These are phyloP conservation scores for Mongoloraphidia duomilia DNA, from an alignment of 2,888 invertebrate genomes.

Conservation along the genomic window DNA sequence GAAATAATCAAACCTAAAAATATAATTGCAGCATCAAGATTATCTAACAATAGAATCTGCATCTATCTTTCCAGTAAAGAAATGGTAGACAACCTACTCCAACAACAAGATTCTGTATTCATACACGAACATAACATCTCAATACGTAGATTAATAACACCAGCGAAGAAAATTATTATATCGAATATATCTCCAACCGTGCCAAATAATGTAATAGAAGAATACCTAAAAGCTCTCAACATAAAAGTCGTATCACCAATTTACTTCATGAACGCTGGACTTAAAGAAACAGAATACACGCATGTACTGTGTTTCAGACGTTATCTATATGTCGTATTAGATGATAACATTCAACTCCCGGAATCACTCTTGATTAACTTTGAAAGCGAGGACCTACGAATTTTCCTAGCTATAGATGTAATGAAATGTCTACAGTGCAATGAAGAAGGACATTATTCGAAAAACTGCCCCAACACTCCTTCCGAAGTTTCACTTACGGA, in stretches of 20 bases:
- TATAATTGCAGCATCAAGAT: too few relatives aligned
- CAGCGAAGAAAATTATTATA: too few relatives aligned
- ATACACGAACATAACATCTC: too few relatives aligned
- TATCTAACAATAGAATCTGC: too few relatives aligned
- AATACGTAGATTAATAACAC: not conserved
- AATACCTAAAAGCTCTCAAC: conserved; percentile 7
- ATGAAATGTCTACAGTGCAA: conserved; percentile 6
- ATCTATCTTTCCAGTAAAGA: too few relatives aligned
- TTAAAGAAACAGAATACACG: conserved; percentile 8
- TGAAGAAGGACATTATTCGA: conserved; percentile 1
- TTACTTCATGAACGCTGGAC: conserved; percentile 10
- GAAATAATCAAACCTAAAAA: too few relatives aligned
- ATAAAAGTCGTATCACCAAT: conserved; percentile 11
- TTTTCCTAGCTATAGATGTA: conserved; percentile 4
- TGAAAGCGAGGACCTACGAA: conserved; percentile 5
- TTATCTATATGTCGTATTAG: conserved; percentile 12
- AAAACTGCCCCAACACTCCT: too few relatives aligned
- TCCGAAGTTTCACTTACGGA: too few relatives aligned
- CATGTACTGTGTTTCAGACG: conserved; percentile 13
- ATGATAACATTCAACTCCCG: conserved; percentile 9
- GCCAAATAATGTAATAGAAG: conserved; percentile 9
- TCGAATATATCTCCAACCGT: conserved; percentile 14
- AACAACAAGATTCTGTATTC: too few relatives aligned
- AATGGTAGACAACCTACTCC: too few relatives aligned
- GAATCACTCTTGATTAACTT: conserved; percentile 4